Evolutionary conservation across 1,140 invertebrate genomes (phyloP).

Genomic region (Euura lappo): DNA sequence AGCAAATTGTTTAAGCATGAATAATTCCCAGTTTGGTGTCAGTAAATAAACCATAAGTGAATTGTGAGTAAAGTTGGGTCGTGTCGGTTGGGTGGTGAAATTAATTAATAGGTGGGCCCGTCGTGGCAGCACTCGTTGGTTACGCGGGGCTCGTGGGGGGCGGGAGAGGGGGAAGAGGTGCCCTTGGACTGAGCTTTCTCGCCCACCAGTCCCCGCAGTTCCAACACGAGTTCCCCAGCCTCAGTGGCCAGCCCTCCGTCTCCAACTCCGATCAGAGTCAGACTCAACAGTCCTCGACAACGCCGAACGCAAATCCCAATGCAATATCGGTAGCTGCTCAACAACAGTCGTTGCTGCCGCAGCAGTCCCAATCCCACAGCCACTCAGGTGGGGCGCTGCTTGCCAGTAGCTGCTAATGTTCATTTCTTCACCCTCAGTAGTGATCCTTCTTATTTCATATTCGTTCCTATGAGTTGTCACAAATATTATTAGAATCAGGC

Average conservation of each 20-base stretch:
- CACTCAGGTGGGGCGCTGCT: constrained; percentile 50
- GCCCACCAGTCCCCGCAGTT: constrained; percentile 78
- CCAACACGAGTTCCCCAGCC: constrained; percentile 84
- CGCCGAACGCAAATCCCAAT: constrained; percentile 40
- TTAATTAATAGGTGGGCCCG: constrained; percentile 44
- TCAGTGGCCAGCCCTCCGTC: constrained; percentile 62
- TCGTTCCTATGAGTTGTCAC: neutral
- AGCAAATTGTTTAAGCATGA: neutral
- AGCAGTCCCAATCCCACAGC: constrained; percentile 50
- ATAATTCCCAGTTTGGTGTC: neutral
- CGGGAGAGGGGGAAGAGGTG: constrained; percentile 47
- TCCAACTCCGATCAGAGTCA: constrained; percentile 45
- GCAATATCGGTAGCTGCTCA: constrained; percentile 44
- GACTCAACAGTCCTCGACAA: constrained; percentile 45
- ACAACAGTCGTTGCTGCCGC: constrained; percentile 45
- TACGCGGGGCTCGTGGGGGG: constrained; percentile 51
- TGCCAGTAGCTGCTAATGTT: constrained; percentile 37
- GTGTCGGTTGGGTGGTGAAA: constrained; percentile 34
- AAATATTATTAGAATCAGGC: neutral
- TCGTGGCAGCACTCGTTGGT: constrained; percentile 48
- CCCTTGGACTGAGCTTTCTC: constrained; percentile 64
- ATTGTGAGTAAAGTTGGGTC: constrained; percentile 9
- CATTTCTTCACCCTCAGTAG: constrained; percentile 28
- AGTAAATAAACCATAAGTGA: neutral
- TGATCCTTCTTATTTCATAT: constrained; percentile 23